Evolutionary conservation across 2,888 invertebrate genomes (phyloP).

Genomic region (Phalera bucephala): DNA sequence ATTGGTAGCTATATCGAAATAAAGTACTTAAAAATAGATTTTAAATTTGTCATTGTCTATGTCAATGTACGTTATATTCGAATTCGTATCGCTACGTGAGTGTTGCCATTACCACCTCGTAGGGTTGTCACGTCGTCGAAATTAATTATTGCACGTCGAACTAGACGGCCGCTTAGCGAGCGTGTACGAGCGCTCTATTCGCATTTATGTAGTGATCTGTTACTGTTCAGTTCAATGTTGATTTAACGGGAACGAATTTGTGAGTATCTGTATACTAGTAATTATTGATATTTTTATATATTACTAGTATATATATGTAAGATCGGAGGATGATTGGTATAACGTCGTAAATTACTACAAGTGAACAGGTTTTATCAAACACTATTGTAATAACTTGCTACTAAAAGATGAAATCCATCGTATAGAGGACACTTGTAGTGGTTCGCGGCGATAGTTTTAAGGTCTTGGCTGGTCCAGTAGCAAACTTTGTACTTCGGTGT

Average conservation of each 20-base stretch:
- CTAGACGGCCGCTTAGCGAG: conserved; percentile 34
- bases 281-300: no score
- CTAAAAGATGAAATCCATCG: no score
- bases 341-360: conserved; percentile 27
- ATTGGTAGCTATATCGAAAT: no score
- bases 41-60: no score
- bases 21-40: no score
- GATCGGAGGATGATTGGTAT: conserved; percentile 16
- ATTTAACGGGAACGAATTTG: conserved; percentile 12
- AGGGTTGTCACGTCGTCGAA: conserved; percentile 24
- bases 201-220: conserved; percentile 34
- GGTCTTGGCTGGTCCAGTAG: conserved; percentile 52
- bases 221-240: conserved; percentile 18
- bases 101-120: conserved; percentile 26
- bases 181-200: conserved; percentile 22
- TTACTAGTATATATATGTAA: no score
- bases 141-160: conserved; percentile 22
- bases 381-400: no score
- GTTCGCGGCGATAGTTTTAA: conserved; percentile 39
- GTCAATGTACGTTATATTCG: no score
- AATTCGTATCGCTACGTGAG: conserved; percentile 4
- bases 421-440: no score
- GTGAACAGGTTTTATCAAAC: no score
- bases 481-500: conserved; percentile 31
- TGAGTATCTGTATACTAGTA: conserved; percentile 1